Evolutionary conservation across 2,888 invertebrate genomes (phyloP).

Genomic region (Formica aserva): DNA sequence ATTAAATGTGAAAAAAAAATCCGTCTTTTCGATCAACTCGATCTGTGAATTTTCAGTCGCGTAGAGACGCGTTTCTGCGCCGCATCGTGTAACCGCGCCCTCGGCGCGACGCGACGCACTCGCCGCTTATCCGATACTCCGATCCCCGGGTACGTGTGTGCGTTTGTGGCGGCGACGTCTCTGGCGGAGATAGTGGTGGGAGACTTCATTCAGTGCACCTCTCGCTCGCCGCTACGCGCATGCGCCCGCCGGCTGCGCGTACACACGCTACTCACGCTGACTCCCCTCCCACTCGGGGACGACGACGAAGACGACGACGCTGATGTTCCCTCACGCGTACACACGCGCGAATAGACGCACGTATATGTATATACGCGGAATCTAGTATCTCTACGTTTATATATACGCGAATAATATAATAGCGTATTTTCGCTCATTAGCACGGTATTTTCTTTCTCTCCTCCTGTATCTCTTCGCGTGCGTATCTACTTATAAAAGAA

Average conservation of each 20-base stretch:
- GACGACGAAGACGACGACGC: constrained; percentile 41
- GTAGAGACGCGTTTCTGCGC: constrained; percentile 4
- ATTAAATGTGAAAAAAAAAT: neutral
- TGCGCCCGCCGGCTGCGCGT: constrained; percentile 81
- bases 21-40: neutral
- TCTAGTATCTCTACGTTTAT: constrained; percentile 68
- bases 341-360: constrained; percentile 25
- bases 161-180: constrained; percentile 63
- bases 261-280: constrained; percentile 85
- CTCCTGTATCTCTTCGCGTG: constrained; percentile 50
- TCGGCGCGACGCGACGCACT: constrained; percentile 56
- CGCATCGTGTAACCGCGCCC: constrained; percentile 77
- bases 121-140: constrained; percentile 44
- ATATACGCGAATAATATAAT: neutral
- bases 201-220: constrained; percentile 84
- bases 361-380: constrained; percentile 32
- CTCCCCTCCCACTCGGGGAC: constrained; percentile 64
- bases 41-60: neutral
- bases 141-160: constrained; percentile 55
- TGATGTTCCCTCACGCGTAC: constrained; percentile 64
- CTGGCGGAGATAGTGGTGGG: constrained; percentile 72
- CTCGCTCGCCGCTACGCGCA: constrained; percentile 77
- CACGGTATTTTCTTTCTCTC: neutral
- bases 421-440: constrained; percentile 4
- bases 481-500: constrained; percentile 24